Evolutionary conservation across 2,797 vertebrate genomes (phyloP), one percentile per base, ranked within the genome.

Genomic region (Acridotheres tristis): DNA sequence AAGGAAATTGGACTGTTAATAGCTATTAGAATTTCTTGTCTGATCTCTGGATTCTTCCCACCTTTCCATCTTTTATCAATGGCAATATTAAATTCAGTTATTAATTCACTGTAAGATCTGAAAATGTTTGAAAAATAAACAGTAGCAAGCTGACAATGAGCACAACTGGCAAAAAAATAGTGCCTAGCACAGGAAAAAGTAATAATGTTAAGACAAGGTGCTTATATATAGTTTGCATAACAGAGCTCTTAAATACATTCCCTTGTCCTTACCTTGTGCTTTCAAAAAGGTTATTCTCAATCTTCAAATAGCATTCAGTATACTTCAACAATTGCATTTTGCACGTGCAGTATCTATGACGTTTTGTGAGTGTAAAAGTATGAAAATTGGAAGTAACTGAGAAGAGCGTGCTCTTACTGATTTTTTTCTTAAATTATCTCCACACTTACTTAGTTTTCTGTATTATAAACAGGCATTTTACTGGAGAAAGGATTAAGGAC

Each of bases 241-340:
- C 32, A 36, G n/a, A 81, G 23, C 9, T 88, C 20, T 66, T 84
- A 75, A 78, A 74, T 48, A 45, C 34, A 47, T 93, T 89, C 42
- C 45, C 5, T 66, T 79, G 27, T 72, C 34, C 34, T 89, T 87
- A 79, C 22, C 11, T 65, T 58, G 22, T 89, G 29, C 43, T 89
- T 91, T 89, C 53, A 54, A 8, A 71, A 74, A 51, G 16, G 4
- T 76, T 88, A n/a, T 80, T 78, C 26, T 91, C 68, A 83, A 7
- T 96, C 47, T 92, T 85, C 66, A 88, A 78, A 89, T 88, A 75
- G 47, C n/a, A 72, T 83, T 85, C 47, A 6, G 36, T 75, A 86
- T 90, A 82, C 74, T 58, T 87, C 27, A 85, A 8, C 14, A 68
- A 36, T 5, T 88, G 34, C 5, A 4, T 82, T 88, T 86, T 86